Evolutionary conservation across 2,113 vertebrate genomes (phyloP).

Genomic region (Haemorhous mexicanus): DNA sequence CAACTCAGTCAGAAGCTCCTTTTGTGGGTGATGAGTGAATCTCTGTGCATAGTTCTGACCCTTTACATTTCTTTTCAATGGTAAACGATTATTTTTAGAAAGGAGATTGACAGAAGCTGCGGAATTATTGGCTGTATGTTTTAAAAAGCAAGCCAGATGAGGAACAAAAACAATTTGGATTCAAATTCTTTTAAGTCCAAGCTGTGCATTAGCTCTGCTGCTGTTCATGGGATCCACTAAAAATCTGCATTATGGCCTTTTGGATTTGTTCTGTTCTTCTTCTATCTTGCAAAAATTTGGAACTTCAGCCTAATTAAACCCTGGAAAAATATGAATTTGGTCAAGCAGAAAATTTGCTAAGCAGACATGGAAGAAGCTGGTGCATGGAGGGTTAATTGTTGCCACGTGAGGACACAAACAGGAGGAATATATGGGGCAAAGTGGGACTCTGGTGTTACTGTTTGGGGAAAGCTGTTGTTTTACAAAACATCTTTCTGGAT

Average conservation of each 20-base stretch:
- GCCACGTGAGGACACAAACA: not conserved
- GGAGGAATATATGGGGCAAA: not conserved
- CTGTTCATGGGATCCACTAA: not conserved
- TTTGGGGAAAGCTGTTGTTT: constrained; percentile 60
- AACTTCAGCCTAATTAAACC: not conserved
- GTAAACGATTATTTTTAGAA: constrained; percentile 7
- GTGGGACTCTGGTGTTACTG: not conserved
- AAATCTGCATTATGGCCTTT: not conserved
- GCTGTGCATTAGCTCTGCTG: not conserved
- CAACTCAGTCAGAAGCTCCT: not conserved
- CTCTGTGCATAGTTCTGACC: not conserved
- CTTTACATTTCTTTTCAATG: constrained; percentile 18
- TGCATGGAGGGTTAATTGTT: not conserved
- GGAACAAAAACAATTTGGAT: not conserved
- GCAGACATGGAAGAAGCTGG: not conserved
- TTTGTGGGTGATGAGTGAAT: not conserved
- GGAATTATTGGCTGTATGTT: not conserved
- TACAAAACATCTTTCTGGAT: not conserved
- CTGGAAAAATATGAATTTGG: not conserved
- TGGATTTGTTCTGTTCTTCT: not conserved
- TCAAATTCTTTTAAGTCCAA: not conserved
- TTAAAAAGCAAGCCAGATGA: not conserved
- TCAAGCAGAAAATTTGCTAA: not conserved
- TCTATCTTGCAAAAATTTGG: not conserved
- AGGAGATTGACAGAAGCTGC: not conserved